Evolutionary conservation across 2,888 invertebrate genomes (phyloP).

Genomic region (Campaea margaritaria): DNA sequence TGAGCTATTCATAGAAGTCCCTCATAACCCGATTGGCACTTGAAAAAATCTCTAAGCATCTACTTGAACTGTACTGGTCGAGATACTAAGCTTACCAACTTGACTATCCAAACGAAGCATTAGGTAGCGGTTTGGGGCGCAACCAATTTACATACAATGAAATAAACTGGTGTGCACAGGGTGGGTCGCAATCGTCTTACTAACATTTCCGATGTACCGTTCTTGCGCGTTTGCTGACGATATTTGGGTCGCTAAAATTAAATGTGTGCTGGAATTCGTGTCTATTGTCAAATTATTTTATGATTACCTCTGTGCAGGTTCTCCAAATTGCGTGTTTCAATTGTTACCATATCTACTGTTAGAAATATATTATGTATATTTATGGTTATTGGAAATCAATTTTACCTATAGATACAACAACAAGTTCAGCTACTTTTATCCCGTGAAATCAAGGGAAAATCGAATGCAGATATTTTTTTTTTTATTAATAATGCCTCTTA

Average conservation of each 20-base stretch:
- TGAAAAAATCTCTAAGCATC: background rate
- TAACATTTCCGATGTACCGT: conserved; percentile 79
- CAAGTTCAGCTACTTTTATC: too few species aligned
- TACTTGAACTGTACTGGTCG: background rate
- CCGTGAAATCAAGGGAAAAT: too few species aligned
- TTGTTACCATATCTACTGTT: too few species aligned
- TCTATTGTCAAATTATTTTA: conserved; percentile 39
- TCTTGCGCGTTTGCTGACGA: conserved; percentile 58
- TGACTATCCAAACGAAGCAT: conserved; percentile 36
- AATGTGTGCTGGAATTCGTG: conserved; percentile 35
- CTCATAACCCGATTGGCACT: background rate
- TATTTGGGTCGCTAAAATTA: conserved; percentile 53
- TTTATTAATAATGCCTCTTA: too few species aligned
- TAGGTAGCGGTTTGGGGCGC: conserved; percentile 70
- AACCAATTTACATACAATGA: conserved; percentile 80
- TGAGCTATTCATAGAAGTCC: too few species aligned
- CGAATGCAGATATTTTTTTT: too few species aligned
- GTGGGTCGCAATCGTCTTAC: conserved; percentile 67
- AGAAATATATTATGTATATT: too few species aligned
- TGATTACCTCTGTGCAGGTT: conserved; percentile 8
- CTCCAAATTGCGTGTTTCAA: conserved; percentile 9
- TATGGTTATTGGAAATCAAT: background rate
- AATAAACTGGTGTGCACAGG: conserved; percentile 66
- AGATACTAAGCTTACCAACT: conserved; percentile 12
- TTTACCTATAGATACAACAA: background rate